phyloP scores from a whole-genome alignment of 2,113 vertebrate species.

The Siphamia tubifer region DNA sequence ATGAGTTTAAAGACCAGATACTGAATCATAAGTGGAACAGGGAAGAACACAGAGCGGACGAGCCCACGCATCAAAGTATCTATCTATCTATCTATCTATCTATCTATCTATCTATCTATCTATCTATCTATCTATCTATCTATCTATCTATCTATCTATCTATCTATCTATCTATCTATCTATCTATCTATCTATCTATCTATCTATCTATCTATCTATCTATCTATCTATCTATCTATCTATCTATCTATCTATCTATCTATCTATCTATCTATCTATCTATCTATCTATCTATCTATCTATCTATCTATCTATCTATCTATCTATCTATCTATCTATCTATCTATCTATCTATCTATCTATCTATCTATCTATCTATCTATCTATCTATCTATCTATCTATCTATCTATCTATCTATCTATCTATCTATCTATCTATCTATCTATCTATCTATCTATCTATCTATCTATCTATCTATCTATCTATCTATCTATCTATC shows the following conservation, averaged over 20 bases:
- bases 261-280: slow-evolving; percentile 46
- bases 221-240: not conserved
- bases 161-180: too few relatives aligned
- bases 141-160: not conserved
- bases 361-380: too few relatives aligned
- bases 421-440: not conserved
- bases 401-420: not conserved
- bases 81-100: not conserved
- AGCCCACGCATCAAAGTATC: slow-evolving; percentile 83
- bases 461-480: not conserved
- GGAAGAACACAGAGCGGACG: slow-evolving; percentile 80
- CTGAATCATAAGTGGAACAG: slow-evolving; percentile 88
- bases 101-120: not conserved
- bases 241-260: not conserved
- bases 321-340: not conserved
- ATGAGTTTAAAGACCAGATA: slow-evolving; percentile 90
- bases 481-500: not conserved
- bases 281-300: not conserved
- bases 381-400: not conserved
- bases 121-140: not conserved
- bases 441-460: not conserved
- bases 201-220: slow-evolving; percentile 45
- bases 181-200: too few relatives aligned
- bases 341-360: too few relatives aligned
- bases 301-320: not conserved